Evolutionary conservation across 2,797 vertebrate genomes (phyloP).

Genomic region (Perodicticus potto): DNA sequence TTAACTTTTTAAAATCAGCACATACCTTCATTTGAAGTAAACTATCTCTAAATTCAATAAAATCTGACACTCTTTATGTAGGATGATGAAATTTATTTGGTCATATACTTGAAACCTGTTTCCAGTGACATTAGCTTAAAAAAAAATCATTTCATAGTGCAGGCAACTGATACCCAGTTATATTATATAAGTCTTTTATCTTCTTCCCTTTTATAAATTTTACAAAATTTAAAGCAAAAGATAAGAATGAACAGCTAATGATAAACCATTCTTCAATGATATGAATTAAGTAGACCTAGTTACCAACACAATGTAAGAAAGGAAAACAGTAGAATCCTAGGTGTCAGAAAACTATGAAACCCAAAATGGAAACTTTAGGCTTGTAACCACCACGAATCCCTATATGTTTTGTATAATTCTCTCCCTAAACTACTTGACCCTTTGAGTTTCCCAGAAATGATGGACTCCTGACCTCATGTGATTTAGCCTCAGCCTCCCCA

Average conservation of each 20-base stretch:
- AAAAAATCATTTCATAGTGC: not conserved
- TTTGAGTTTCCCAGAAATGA: not conserved
- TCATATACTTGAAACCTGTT: not conserved
- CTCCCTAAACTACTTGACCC: not conserved
- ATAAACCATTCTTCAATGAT: not conserved
- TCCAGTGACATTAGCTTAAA: not conserved
- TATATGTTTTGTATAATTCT: not conserved
- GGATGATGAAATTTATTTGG: not conserved
- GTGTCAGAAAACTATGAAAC: not conserved
- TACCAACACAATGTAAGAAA: fast-evolving
- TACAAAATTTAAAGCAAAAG: conserved; percentile 25
- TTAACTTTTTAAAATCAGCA: conserved; percentile 27
- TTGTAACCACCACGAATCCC: not conserved
- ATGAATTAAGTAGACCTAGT: not conserved
- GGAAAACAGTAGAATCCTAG: not conserved
- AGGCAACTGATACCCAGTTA: not conserved
- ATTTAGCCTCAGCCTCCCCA: not conserved
- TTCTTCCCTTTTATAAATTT: not conserved
- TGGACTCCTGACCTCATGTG: not conserved
- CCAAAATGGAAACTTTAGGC: not conserved
- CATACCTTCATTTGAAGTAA: conserved; percentile 26
- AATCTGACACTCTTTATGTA: not conserved
- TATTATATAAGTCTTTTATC: not conserved
- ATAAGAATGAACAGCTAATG: not conserved
- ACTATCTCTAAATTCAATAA: conserved; percentile 20